Conservation (phyloP, 1,140 invertebrate genomes). For the Cydia fagiglandana region DNA sequence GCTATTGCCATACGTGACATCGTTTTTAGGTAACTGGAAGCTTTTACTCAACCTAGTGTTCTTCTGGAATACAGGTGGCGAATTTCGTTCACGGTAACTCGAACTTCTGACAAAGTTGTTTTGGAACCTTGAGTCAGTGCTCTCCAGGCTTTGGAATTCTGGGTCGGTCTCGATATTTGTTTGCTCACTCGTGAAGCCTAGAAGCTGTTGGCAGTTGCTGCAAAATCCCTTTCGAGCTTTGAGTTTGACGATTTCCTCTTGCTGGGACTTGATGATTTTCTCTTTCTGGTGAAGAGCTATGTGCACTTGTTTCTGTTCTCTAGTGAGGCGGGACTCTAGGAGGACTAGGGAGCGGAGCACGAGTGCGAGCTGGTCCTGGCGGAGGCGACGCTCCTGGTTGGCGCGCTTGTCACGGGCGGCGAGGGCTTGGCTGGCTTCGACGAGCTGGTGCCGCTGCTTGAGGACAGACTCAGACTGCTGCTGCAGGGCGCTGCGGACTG, state of each 20-base stretch:
- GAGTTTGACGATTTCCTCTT: conserved; percentile 84
- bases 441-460: conserved; percentile 80
- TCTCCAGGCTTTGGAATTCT: conserved; percentile 80
- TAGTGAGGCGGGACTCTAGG: conserved; percentile 85
- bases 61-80: conserved; percentile 76
- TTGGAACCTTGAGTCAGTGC: conserved; percentile 79
- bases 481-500: conserved; percentile 82
- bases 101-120: conserved; percentile 78
- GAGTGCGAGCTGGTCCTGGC: conserved; percentile 84
- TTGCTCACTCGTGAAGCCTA: conserved; percentile 78
- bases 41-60: conserved; percentile 78
- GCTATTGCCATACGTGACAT: conserved; percentile 72
- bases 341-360: conserved; percentile 84
- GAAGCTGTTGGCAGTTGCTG: conserved; percentile 80
- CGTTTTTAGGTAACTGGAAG: conserved; percentile 77
- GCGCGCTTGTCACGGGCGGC: conserved; percentile 81
- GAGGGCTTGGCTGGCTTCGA: conserved; percentile 81
- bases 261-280: conserved; percentile 84
- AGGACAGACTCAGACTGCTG: conserved; percentile 81
- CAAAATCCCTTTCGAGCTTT: conserved; percentile 78
- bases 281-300: conserved; percentile 85
- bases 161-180: conserved; percentile 79
- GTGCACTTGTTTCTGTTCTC: conserved; percentile 86
- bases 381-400: conserved; percentile 80
- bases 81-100: conserved; percentile 80